These are phyloP conservation scores for Echiichthys vipera DNA, from an alignment of 2,797 vertebrate species.

Conservation along the genomic window DNA sequence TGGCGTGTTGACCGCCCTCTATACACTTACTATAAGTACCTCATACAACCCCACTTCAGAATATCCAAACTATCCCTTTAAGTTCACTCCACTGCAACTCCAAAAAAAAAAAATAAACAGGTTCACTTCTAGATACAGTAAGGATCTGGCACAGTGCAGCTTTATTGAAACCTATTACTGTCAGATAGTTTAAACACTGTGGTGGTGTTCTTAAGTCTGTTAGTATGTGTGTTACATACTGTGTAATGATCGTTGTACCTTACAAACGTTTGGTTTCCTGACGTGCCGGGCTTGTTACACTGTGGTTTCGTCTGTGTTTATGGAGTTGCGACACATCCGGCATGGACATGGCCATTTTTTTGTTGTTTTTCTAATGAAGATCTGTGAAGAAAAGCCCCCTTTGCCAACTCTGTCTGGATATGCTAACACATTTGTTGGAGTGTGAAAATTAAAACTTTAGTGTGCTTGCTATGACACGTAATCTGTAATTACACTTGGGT, in stretches of 20 bases:
- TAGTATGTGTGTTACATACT: constrained; percentile 28
- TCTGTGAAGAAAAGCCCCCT: constrained; percentile 8
- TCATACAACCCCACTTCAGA: too few species aligned
- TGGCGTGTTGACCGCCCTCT: too few species aligned
- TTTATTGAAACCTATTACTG: constrained; percentile 6
- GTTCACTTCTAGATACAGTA: not conserved
- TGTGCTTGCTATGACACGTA: constrained; percentile 35
- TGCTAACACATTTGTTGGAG: constrained; percentile 13
- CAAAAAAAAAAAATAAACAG: not conserved
- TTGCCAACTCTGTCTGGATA: constrained; percentile 17
- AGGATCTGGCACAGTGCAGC: constrained; percentile 8
- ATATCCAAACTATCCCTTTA: too few species aligned
- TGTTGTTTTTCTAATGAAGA: constrained; percentile 28
- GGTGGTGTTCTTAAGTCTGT: constrained; percentile 34
- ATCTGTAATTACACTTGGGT: constrained; percentile 45
- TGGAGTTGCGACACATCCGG: constrained; percentile 41
- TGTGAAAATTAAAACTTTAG: constrained; percentile 23
- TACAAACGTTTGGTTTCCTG: constrained; percentile 3
- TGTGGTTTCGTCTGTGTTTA: constrained; percentile 53
- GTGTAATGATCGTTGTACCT: constrained; percentile 35
- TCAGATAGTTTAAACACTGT: constrained; percentile 30
- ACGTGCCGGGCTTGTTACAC: constrained; percentile 35
- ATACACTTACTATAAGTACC: too few species aligned
- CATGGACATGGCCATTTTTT: constrained; percentile 21
- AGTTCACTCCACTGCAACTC: not conserved